phyloP scores from a whole-genome alignment of 2,113 vertebrate species.

The Caloenas nicobarica region DNA sequence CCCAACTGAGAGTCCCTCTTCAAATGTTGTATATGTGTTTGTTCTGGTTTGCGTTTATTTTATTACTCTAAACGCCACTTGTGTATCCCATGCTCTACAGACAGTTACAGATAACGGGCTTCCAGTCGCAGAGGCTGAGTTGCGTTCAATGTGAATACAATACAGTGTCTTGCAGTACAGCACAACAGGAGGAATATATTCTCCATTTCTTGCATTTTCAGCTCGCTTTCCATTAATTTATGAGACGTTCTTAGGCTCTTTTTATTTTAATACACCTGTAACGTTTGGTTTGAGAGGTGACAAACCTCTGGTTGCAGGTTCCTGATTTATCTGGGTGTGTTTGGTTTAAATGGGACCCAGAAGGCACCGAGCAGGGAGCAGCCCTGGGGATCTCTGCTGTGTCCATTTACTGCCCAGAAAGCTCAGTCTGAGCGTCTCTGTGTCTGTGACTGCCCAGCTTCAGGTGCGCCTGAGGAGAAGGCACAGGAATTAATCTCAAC shows the following conservation, averaged over 20 bases:
- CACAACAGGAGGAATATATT: background rate
- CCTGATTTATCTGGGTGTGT: background rate
- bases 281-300: background rate
- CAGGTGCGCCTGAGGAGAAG: background rate
- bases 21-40: background rate
- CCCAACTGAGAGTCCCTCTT: background rate
- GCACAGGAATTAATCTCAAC: background rate
- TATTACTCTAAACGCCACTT: background rate
- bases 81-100: background rate
- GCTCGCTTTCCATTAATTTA: background rate
- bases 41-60: background rate
- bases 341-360: background rate
- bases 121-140: background rate
- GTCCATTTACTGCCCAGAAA: no score
- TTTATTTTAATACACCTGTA: background rate
- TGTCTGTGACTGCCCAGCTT: background rate
- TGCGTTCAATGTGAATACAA: rapidly evolving
- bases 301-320: background rate
- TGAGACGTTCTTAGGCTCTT: background rate
- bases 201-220: background rate
- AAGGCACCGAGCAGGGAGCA: background rate
- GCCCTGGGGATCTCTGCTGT: background rate
- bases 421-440: no score
- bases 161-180: rapidly evolving
- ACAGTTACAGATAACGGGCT: background rate